Evolutionary conservation across 2,113 vertebrate genomes (phyloP).

Genomic region (Ageneiosus marmoratus): DNA sequence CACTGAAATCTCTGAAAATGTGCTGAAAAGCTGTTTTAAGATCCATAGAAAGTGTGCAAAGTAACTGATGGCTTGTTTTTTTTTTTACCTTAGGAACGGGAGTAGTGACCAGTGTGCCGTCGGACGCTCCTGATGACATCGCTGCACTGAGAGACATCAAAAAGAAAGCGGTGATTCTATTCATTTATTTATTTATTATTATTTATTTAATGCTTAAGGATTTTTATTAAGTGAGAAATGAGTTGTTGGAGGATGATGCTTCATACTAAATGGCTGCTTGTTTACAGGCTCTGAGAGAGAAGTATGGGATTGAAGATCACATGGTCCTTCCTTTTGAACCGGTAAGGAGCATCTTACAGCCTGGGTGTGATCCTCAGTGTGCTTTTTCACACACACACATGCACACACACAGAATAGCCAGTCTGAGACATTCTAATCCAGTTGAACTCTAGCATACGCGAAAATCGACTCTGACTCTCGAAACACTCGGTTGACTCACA

Average conservation of each 20-base stretch:
- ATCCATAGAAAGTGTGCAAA: background rate
- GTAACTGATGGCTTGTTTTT: background rate
- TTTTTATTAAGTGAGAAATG: background rate
- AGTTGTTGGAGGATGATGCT: background rate
- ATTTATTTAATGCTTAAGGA: background rate
- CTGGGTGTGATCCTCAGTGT: background rate
- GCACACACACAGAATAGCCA: background rate
- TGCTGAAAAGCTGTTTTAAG: background rate
- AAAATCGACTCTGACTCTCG: background rate
- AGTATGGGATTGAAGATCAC: conserved; percentile 92
- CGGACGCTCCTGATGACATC: conserved; percentile 93
- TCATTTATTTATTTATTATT: background rate
- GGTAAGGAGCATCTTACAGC: conserved; percentile 68
- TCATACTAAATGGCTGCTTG: background rate
- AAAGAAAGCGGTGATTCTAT: conserved; percentile 85
- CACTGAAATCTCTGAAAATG: background rate
- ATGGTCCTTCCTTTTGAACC: conserved; percentile 96
- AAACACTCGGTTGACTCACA: no score
- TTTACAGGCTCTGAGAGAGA: conserved; percentile 84
- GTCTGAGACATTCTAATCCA: no score
- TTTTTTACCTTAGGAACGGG: conserved; percentile 81
- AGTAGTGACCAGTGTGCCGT: conserved; percentile 95
- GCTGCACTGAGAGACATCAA: conserved; percentile 92
- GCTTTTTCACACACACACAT: background rate
- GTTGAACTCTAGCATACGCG: no score